Conservation (phyloP, 1,140 invertebrate genomes). For the Drosophila chauvacae region DNA sequence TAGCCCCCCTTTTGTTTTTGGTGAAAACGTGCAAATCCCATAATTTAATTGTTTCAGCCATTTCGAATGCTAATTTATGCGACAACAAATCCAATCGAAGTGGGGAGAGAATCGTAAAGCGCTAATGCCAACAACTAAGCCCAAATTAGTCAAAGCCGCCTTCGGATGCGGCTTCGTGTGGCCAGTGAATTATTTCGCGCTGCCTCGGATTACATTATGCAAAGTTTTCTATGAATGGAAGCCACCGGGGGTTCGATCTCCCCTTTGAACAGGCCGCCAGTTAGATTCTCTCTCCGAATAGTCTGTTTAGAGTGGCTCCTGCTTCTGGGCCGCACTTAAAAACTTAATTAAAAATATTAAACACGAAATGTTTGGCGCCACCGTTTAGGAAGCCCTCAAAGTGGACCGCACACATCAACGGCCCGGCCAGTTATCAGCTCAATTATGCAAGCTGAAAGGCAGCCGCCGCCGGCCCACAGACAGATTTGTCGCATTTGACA, state of each 20-base stretch:
- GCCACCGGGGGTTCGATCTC: slow-evolving; percentile 1
- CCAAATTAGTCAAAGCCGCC: slow-evolving; percentile 70
- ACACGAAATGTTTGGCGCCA: slow-evolving; percentile 69
- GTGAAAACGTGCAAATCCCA: slow-evolving; percentile 80
- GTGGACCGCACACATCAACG: slow-evolving; percentile 66
- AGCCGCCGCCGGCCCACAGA: slow-evolving; percentile 63
- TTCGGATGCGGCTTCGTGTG: slow-evolving; percentile 47
- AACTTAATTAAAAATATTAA: slow-evolving; percentile 81
- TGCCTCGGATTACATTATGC: slow-evolving; percentile 52
- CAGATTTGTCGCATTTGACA: slow-evolving; percentile 82
- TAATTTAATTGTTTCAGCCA: slow-evolving; percentile 80
- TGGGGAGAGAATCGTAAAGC: slow-evolving; percentile 13
- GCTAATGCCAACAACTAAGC: slow-evolving; percentile 48
- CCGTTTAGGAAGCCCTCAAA: slow-evolving; percentile 59
- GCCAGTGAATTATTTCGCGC: slow-evolving; percentile 70
- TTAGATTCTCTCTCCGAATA: neutral
- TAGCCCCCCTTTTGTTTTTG: slow-evolving; percentile 34
- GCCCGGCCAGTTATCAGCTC: slow-evolving; percentile 61
- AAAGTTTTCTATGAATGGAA: slow-evolving; percentile 78
- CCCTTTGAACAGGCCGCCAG: slow-evolving; percentile 25
- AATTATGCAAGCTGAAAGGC: slow-evolving; percentile 77
- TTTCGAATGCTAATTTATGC: slow-evolving; percentile 69
- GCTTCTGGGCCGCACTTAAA: slow-evolving; percentile 53
- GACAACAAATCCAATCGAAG: slow-evolving; percentile 48
- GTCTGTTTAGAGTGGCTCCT: neutral